A percentile compares a stretch with the other conserved stretches of the same genome.
phyloP scores from a whole-genome alignment of 2,113 vertebrate genomes.

The Heteronetta atricapilla region DNA sequence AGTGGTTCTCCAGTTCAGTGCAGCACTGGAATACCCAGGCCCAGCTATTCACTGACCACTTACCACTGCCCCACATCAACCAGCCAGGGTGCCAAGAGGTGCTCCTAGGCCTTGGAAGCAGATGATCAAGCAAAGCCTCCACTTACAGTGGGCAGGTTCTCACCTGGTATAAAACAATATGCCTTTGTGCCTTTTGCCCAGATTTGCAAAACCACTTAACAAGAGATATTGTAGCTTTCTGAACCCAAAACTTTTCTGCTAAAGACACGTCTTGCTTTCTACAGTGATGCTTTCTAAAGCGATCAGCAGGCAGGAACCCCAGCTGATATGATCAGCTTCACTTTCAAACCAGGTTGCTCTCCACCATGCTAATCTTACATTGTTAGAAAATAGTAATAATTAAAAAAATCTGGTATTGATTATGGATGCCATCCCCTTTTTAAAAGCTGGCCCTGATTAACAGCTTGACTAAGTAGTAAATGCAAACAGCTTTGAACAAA shows the following conservation, averaged over 20 bases:
- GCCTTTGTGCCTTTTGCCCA: neutral
- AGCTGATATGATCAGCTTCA: neutral
- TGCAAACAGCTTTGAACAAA: neutral
- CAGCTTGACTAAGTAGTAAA: neutral
- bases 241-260: neutral
- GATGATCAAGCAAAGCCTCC: neutral
- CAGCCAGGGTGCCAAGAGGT: neutral
- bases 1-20: neutral
- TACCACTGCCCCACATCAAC: neutral
- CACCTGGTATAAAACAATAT: neutral
- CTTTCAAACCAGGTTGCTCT: accelerated
- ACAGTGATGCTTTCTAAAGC: accelerated
- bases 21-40: accelerated
- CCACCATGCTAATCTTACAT: neutral
- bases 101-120: neutral
- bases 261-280: neutral
- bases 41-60: neutral
- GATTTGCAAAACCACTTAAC: neutral
- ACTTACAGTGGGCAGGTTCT: neutral
- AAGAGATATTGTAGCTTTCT: neutral
- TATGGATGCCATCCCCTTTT: neutral
- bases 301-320: neutral
- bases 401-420: neutral
- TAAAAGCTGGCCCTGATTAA: neutral
- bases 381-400: neutral